These are phyloP conservation scores for Hystrix cristata DNA, from an alignment of 2,113 vertebrate genomes.

Conservation along the genomic window DNA sequence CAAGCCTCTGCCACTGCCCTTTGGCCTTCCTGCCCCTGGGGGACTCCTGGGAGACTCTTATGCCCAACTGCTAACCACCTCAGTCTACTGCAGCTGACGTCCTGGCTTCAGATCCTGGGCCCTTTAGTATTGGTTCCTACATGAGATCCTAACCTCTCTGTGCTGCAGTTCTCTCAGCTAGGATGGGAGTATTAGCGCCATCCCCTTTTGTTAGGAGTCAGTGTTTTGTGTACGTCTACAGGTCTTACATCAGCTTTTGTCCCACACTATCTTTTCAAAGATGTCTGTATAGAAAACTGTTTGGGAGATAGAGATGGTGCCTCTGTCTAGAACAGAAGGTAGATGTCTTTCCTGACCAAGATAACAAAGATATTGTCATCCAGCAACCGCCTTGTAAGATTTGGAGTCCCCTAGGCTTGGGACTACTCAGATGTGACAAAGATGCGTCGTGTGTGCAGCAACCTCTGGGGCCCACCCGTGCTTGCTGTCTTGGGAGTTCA, in stretches of 20 bases:
- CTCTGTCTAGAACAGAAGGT: not conserved
- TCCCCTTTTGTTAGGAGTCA: not conserved
- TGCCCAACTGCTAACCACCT: not conserved
- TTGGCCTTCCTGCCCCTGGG: not conserved
- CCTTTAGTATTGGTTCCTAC: not conserved
- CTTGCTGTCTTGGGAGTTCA: not conserved
- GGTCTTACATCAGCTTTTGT: not conserved
- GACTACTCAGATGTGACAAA: not conserved
- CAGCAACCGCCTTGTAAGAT: not conserved
- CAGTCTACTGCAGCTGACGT: not conserved
- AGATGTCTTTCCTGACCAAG: not conserved
- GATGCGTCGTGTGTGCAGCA: not conserved
- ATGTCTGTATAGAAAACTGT: not conserved
- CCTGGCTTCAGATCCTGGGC: not conserved
- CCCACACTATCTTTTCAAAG: not conserved
- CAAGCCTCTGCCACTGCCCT: not conserved
- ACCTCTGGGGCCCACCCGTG: not conserved
- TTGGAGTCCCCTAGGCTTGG: not conserved
- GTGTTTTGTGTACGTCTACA: not conserved
- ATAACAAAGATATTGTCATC: not conserved
- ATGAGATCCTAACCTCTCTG: not conserved
- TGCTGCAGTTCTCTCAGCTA: not conserved
- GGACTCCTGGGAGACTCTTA: not conserved
- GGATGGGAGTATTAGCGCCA: not conserved
- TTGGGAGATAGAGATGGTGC: not conserved